These are phyloP conservation scores for Drosophila tanythrix DNA, from an alignment of 2,888 invertebrate species.

Conservation along the genomic window DNA sequence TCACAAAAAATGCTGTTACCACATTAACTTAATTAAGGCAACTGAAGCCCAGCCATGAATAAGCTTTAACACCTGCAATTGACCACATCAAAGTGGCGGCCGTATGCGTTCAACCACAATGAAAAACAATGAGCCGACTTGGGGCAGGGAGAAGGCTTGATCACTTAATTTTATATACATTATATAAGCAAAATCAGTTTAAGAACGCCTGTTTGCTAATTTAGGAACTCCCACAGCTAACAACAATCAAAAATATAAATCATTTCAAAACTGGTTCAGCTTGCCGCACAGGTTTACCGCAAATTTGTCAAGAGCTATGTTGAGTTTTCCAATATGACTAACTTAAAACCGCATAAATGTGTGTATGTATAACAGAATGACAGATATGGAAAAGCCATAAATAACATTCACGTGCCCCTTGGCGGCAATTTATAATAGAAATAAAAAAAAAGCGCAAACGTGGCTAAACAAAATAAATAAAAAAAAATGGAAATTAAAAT, in stretches of 20 bases:
- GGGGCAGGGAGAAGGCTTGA: conserved; percentile 23
- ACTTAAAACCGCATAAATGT: conserved; percentile 10
- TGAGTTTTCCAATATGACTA: conserved; percentile 41
- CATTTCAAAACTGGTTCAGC: conserved; percentile 46
- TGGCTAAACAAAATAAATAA: conserved; percentile 10
- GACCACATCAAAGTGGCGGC: conserved; percentile 29
- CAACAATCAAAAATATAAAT: not conserved
- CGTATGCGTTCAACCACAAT: not conserved
- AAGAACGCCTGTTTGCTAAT: conserved; percentile 21
- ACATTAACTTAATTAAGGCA: conserved; percentile 40
- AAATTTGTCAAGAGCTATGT: conserved; percentile 20
- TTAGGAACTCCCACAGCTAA: conserved; percentile 29
- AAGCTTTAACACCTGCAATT: conserved; percentile 50
- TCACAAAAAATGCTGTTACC: conserved; percentile 13
- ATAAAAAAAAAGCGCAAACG: not conserved
- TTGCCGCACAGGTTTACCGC: conserved; percentile 38
- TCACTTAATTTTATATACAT: not conserved
- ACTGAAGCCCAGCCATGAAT: conserved; percentile 13
- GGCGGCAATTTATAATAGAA: conserved; percentile 6
- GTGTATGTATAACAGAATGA: not conserved
- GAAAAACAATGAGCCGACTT: conserved; percentile 11
- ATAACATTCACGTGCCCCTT: conserved; percentile 7
- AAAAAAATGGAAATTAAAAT: conserved; percentile 20
- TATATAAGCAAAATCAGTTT: conserved; percentile 8
- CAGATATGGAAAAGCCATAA: conserved; percentile 5